Base-by-base conservation (phyloP, 2,888 invertebrate species). In the Rhorus exstirpatorius region DNA sequence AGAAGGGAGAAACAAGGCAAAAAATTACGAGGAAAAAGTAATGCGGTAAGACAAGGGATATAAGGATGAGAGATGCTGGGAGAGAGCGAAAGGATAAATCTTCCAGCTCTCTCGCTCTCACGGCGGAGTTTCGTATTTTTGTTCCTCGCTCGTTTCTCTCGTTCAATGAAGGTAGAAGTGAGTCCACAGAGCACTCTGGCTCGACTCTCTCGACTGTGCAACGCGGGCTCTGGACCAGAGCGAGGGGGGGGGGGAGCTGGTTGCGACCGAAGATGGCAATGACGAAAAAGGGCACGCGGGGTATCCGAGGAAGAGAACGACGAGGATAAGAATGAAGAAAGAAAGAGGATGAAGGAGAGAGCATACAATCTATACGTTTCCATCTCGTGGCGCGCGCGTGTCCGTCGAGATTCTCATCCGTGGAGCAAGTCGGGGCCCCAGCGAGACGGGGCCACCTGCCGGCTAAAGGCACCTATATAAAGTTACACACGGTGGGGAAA, bases 301-400 rank as follows among this genome's bases (percentile, higher is more conserved):
- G 21, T 24, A 38, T 19, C 41, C 44, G 7, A 19, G 38, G 19
- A 51, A 31, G 65, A 74, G 61, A 63, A 46, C 10, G 74, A 55
- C 10, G 41, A 70, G 35, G 79, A 70, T 38, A 35, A 51, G 71
- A 79, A 61, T 38, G 1, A 58, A 3, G 35, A 35, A 17, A 61
- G 63, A 75, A 51, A 85, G 83, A 82, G 84, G 81, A 84, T 86
- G 81, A 84, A 84, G 83, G 86, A 55, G 26, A 55, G 26, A n/a
- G n/a, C n/a, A 24, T 79, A 87, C 87, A 89, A 91, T 92, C 91
- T 92, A 60, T 76, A 86, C 89, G 88, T 90, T 91, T 91, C 91
- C 90, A 90, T 91, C 91, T 91, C 88, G 89, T 90, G 90, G 91
- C 91, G 91, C 89, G 91, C 92, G 91, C 91, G 91, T 91, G 92